Conservation (phyloP, 2,888 invertebrate species). For the Isotomurus palustris region DNA sequence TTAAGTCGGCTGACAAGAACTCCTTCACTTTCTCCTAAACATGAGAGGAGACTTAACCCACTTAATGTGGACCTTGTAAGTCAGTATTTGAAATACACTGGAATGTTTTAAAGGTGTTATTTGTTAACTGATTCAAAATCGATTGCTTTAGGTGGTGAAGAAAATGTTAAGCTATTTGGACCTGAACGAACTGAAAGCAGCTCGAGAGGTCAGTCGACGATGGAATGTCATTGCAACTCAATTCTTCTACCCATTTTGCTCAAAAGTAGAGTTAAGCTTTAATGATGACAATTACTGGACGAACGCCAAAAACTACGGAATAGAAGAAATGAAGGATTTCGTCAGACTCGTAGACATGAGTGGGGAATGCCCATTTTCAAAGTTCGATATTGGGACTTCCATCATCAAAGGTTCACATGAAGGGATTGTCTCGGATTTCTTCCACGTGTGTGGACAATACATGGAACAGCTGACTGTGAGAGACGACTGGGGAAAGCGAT, state of each 20-base stretch:
- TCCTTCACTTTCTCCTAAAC: no score
- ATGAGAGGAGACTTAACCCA: constrained; percentile 7
- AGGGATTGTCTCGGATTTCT: constrained; percentile 16
- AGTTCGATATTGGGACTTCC: constrained; percentile 31
- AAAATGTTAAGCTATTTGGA: constrained; percentile 23
- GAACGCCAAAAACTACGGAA: constrained; percentile 31
- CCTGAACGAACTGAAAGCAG: constrained; percentile 21
- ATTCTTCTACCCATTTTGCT: constrained; percentile 14
- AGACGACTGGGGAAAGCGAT: constrained; percentile 32
- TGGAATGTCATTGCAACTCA: constrained; percentile 29
- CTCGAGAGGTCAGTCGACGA: constrained; percentile 22
- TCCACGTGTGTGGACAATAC: constrained; percentile 15
- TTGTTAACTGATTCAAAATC: neutral
- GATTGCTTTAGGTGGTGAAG: constrained; percentile 19
- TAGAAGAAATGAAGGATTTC: constrained; percentile 31
- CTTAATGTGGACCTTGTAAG: constrained; percentile 8
- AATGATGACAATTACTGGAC: constrained; percentile 40
- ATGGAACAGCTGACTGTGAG: constrained; percentile 21
- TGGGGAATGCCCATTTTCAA: constrained; percentile 28
- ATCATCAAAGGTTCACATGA: constrained; percentile 20
- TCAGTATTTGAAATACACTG: no score
- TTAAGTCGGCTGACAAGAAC: no score
- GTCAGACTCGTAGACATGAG: constrained; percentile 18
- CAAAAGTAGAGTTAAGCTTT: constrained; percentile 24
- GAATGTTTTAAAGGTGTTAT: no score